Percentiles rank a stretch among this genome's conserved stretches.
These are phyloP conservation scores for Silurus meridionalis DNA, from an alignment of 2,113 vertebrate genomes.

Conservation along the genomic window DNA sequence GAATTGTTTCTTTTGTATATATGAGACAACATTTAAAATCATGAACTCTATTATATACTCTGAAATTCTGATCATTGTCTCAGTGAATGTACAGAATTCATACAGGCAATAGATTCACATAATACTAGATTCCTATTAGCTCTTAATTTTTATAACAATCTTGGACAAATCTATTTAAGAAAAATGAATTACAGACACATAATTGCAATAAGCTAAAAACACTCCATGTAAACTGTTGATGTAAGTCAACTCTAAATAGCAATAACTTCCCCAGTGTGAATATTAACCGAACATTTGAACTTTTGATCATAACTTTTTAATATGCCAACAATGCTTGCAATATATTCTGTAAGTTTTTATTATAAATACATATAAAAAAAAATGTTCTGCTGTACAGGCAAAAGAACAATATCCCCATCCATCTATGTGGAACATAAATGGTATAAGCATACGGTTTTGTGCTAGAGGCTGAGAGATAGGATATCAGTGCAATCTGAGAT, in stretches of 20 bases:
- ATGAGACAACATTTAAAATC: background rate
- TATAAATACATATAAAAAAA: background rate
- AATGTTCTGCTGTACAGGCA: background rate
- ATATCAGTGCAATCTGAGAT: background rate
- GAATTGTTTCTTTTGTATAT: background rate
- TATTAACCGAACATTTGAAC: background rate
- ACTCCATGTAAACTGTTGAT: background rate
- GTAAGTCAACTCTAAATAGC: background rate
- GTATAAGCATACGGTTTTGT: constrained; percentile 3
- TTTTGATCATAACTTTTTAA: no score
- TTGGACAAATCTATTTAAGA: background rate
- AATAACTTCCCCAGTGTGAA: background rate
- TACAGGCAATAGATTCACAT: background rate
- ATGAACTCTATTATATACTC: background rate
- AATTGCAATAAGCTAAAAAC: background rate
- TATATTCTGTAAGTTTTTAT: background rate
- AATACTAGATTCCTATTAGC: background rate
- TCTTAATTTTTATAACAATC: background rate
- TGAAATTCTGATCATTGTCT: background rate
- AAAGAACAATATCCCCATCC: background rate
- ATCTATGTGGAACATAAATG: background rate
- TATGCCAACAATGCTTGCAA: background rate
- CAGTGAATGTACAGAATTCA: background rate
- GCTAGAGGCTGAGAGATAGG: background rate
- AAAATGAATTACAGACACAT: background rate